Conservation (phyloP, 2,888 invertebrate genomes). For the Melieria picta region DNA sequence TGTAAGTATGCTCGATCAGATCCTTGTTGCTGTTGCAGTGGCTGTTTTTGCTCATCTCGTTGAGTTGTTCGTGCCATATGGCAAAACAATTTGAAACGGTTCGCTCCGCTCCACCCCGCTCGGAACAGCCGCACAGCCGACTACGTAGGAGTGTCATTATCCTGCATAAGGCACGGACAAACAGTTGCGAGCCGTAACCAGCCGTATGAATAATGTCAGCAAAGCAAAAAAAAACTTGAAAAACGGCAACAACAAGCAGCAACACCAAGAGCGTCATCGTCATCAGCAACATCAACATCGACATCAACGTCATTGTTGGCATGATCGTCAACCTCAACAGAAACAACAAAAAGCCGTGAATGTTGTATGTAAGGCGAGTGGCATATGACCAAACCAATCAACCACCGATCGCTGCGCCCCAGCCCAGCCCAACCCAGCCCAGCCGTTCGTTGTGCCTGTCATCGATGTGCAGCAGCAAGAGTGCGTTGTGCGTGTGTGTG, state of each 20-base stretch:
- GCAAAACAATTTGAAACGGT: constrained; percentile 25
- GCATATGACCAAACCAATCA: constrained; percentile 13
- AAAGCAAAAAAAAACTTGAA: background rate
- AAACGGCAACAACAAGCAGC: constrained; percentile 15
- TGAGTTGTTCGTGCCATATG: constrained; percentile 23
- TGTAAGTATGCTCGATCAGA: no score
- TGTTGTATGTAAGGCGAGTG: constrained; percentile 27
- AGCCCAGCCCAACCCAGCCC: background rate
- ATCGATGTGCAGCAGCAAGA: background rate
- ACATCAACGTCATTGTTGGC: constrained; percentile 13
- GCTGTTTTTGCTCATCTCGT: background rate
- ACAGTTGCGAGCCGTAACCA: no score
- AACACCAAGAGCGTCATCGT: constrained; percentile 25
- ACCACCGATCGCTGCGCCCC: background rate
- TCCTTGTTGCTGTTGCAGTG: no score
- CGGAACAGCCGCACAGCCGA: no score
- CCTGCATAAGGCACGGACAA: no score
- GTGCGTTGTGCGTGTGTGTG: constrained; percentile 13
- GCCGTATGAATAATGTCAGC: no score
- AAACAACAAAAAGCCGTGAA: no score
- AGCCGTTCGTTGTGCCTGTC: background rate
- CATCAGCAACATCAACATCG: constrained; percentile 20
- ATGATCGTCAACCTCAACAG: constrained; percentile 11
- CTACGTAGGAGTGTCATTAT: no score
- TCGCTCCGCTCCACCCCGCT: background rate